Conservation (phyloP, 2,797 vertebrate genomes). For the Notoglanidium macrostoma region DNA sequence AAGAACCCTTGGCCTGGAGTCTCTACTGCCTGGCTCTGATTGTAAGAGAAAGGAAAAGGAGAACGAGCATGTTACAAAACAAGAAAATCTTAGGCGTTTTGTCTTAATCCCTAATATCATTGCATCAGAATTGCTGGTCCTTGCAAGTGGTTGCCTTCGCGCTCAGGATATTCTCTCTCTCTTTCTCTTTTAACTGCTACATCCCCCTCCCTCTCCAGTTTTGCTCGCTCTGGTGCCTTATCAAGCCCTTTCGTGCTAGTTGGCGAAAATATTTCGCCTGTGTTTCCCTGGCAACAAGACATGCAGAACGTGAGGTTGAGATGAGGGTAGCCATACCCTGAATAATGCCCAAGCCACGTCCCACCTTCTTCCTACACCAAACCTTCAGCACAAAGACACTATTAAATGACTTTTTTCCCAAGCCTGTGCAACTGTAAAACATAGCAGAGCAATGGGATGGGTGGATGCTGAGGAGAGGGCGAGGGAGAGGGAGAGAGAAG, state of each 20-base stretch:
- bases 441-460: not conserved
- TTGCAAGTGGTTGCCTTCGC: not conserved
- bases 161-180: not conserved
- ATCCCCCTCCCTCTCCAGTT: constrained; percentile 9
- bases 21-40: not conserved
- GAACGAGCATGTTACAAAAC: not conserved
- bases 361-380: not conserved
- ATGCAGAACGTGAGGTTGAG: constrained; percentile 60
- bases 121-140: constrained; percentile 23
- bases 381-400: constrained; percentile 15
- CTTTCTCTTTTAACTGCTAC: constrained; percentile 7
- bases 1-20: not conserved
- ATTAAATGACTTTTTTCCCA: not conserved
- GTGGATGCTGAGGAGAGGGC: not conserved
- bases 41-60: not conserved
- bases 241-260: constrained; percentile 57
- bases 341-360: constrained; percentile 17
- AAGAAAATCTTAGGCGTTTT: not conserved
- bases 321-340: constrained; percentile 39
- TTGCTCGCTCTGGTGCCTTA: constrained; percentile 50
- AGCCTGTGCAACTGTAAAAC: not conserved
- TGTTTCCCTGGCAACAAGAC: constrained; percentile 75
- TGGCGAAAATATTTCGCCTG: constrained; percentile 66
- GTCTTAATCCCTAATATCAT: not conserved
- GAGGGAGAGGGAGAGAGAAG: not conserved